Evolutionary conservation across 2,888 invertebrate genomes (phyloP).

Genomic region (Platycnemis pennipes): DNA sequence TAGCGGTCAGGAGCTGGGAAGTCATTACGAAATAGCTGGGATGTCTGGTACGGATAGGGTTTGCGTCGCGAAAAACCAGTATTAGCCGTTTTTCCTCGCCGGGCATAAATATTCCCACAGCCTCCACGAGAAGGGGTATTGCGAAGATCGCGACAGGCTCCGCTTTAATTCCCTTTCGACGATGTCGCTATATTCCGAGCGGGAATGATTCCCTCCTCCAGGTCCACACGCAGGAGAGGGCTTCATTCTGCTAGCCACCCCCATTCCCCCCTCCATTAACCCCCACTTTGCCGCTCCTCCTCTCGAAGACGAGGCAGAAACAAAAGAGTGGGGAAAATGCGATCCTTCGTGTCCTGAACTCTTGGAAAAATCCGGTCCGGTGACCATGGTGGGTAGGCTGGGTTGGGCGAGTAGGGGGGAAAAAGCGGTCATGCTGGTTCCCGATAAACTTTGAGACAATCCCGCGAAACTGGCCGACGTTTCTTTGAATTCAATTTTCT

Average conservation of each 20-base stretch:
- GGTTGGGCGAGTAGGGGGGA: background rate
- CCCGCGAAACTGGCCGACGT: conserved; percentile 65
- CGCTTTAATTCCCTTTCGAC: background rate
- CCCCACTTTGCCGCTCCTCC: background rate
- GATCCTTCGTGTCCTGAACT: conserved; percentile 42
- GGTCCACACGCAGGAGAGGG: background rate
- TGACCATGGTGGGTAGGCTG: background rate
- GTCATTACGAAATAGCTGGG: background rate
- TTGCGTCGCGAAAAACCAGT: background rate
- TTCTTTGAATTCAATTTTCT: conserved; percentile 63
- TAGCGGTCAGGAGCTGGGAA: conserved; percentile 14
- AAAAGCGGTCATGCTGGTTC: conserved; percentile 58
- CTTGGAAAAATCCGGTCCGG: conserved; percentile 53
- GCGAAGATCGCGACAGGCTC: background rate
- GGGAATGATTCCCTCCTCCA: background rate
- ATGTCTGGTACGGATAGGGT: background rate
- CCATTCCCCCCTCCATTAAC: background rate
- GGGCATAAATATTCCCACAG: background rate
- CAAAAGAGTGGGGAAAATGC: background rate
- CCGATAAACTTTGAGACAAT: conserved; percentile 44
- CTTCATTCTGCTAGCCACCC: background rate
- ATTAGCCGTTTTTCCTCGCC: background rate
- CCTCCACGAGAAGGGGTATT: background rate
- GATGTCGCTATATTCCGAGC: background rate
- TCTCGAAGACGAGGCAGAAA: background rate